Base-by-base conservation (phyloP, 2,888 invertebrate genomes). In the Dione vanillae region DNA sequence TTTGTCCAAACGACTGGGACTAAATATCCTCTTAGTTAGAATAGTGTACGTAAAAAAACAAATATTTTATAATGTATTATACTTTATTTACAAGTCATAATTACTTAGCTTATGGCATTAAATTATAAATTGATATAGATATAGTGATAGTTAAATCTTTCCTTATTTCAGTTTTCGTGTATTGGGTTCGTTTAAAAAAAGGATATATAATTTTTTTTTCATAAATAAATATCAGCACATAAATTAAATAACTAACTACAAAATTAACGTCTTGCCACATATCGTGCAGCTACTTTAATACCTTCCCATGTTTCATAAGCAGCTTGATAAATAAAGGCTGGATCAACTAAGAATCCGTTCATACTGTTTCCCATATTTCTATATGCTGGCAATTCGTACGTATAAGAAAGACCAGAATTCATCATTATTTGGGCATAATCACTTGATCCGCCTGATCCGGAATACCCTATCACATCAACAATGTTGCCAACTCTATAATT, bases 341-440 rank as follows among this genome's bases (percentile, higher is more conserved):
- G 86, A 58, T 65, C 71, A 27, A 67, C 77, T 65, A 71, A 71
- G 69, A 70, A 74, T 58, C 67, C 70, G 51, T 64, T 54, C 12
- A 58, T 2, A 67, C 35, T 11, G 40, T 20, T 52, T 5, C 10
- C 51, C 14, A 47, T 52, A 5, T 80, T 78, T n/a, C 83, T 79
- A 45, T 95, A 94, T 66, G 94, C 94, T 0, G 96, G 95, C 70
- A 96, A 80, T 83, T 96, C 96, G 79, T 95, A 92, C 5, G 95
- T 95, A 74, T 95, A 96, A 0, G 95, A 82, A 12, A 96, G 83
- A 0, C 94, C 93, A 56, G 95, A 92, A 0, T 94, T 94, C 7
- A 89, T 86, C 0, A 80, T 64, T 12, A 49, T 92, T 78, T 94
- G 94, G 0, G 95, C 95, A 83, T 95, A 96, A 78, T 96, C 96